Evolutionary conservation across 2,113 vertebrate species (phyloP).

Genomic region (Thamnaconus septentrionalis): DNA sequence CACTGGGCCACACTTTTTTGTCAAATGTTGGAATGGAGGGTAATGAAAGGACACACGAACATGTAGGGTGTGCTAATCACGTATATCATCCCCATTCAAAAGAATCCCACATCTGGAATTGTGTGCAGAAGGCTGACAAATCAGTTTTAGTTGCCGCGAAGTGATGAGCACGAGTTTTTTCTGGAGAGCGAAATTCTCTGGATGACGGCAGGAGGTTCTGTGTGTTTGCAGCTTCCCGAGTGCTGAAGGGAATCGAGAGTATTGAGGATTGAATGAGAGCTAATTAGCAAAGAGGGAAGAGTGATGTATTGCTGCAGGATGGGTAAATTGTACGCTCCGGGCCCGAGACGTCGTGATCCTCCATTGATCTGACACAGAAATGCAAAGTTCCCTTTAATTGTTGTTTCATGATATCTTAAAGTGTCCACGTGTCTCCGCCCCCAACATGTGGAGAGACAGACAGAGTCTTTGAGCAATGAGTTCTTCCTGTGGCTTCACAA

Average conservation of each 20-base stretch:
- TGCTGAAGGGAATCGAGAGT: conserved; percentile 21
- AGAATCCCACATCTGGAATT: neutral
- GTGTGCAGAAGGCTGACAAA: neutral
- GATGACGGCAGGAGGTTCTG: neutral
- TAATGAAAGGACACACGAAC: too few species aligned
- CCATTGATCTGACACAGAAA: neutral
- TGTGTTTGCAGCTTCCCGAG: conserved; percentile 16
- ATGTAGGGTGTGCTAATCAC: too few species aligned
- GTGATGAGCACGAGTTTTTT: conserved; percentile 10
- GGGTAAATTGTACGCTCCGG: conserved; percentile 1
- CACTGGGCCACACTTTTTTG: too few species aligned
- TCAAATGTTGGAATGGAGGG: too few species aligned
- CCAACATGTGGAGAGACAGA: too few species aligned
- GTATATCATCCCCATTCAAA: too few species aligned
- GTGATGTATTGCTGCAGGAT: conserved; percentile 33
- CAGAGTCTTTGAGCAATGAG: too few species aligned
- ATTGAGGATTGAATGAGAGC: conserved; percentile 42
- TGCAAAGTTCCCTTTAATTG: neutral
- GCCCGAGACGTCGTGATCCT: conserved; percentile 1
- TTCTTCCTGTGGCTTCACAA: too few species aligned
- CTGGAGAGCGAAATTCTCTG: neutral
- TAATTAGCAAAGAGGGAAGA: conserved; percentile 36
- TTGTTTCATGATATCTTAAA: too few species aligned
- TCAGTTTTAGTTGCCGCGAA: neutral
- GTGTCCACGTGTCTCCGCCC: too few species aligned